These are phyloP conservation scores for Tribolium castaneum DNA, from an alignment of 1,140 invertebrate species.

Conservation along the genomic window DNA sequence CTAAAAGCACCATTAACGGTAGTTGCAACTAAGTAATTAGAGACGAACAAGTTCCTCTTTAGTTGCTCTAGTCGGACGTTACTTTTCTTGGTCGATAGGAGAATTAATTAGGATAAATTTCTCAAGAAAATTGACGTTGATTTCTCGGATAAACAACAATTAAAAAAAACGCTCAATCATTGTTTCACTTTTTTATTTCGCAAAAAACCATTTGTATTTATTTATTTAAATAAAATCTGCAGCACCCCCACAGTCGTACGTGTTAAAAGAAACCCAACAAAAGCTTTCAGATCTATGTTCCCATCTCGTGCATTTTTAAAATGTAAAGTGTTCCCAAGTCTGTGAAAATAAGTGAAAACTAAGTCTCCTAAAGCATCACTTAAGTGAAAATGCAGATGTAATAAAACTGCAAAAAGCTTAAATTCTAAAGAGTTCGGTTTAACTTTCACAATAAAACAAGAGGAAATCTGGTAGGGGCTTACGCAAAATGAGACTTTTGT, in stretches of 20 bases:
- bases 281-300: too few species aligned
- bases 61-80: background rate
- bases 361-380: background rate
- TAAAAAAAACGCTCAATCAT: background rate
- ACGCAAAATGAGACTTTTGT: background rate
- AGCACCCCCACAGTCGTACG: too few species aligned
- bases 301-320: background rate
- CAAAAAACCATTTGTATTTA: too few species aligned
- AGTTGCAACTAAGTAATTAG: slow-evolving; percentile 35
- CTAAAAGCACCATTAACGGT: slow-evolving; percentile 26
- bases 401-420: background rate
- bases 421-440: slow-evolving; percentile 24
- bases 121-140: background rate
- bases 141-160: background rate
- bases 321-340: background rate
- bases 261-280: too few species aligned
- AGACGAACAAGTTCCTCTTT: slow-evolving; percentile 27
- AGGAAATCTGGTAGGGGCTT: background rate
- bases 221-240: too few species aligned
- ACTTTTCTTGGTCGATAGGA: slow-evolving; percentile 12
- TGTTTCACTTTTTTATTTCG: too few species aligned
- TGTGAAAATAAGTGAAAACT: background rate
- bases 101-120: background rate
- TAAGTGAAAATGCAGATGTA: slow-evolving; percentile 4
- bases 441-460: slow-evolving; percentile 16